A percentile compares a stretch with the other conserved stretches of the same genome.
These are phyloP conservation scores for Zapus hudsonius DNA, from an alignment of 2,113 vertebrate genomes.

Conservation along the genomic window DNA sequence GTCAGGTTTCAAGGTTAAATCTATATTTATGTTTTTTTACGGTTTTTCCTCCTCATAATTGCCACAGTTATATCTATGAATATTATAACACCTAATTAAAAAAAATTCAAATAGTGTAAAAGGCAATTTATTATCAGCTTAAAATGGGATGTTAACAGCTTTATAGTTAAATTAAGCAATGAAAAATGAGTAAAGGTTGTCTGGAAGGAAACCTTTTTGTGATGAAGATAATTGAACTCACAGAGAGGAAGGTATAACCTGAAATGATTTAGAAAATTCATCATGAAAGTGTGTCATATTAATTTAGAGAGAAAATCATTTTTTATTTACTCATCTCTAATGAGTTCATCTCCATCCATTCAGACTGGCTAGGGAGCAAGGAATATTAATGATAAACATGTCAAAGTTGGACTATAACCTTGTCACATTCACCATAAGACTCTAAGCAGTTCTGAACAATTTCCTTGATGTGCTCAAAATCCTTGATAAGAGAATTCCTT, in stretches of 20 bases:
- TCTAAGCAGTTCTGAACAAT: constrained; percentile 71
- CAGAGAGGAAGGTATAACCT: constrained; percentile 84
- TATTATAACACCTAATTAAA: constrained; percentile 82
- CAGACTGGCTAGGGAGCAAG: constrained; percentile 71
- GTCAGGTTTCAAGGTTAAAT: constrained; percentile 85
- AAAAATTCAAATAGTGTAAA: constrained; percentile 82
- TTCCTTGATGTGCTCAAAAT: constrained; percentile 74
- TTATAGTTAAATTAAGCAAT: constrained; percentile 84
- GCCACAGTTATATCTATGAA: constrained; percentile 81
- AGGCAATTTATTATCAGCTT: constrained; percentile 82
- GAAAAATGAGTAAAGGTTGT: constrained; percentile 86
- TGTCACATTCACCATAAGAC: constrained; percentile 66
- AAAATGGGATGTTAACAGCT: constrained; percentile 83
- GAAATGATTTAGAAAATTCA: constrained; percentile 86
- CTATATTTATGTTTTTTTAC: constrained; percentile 77
- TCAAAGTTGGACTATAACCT: constrained; percentile 79
- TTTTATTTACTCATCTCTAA: constrained; percentile 85
- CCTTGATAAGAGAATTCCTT: constrained; percentile 59
- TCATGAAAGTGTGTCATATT: constrained; percentile 82
- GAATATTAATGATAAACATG: constrained; percentile 80
- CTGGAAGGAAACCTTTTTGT: constrained; percentile 85
- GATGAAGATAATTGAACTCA: constrained; percentile 87
- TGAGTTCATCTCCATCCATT: constrained; percentile 79
- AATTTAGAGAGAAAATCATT: constrained; percentile 84
- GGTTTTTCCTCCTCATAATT: constrained; percentile 74